Conservation (phyloP, 2,888 invertebrate species). For the Calliscelio sp. region DNA sequence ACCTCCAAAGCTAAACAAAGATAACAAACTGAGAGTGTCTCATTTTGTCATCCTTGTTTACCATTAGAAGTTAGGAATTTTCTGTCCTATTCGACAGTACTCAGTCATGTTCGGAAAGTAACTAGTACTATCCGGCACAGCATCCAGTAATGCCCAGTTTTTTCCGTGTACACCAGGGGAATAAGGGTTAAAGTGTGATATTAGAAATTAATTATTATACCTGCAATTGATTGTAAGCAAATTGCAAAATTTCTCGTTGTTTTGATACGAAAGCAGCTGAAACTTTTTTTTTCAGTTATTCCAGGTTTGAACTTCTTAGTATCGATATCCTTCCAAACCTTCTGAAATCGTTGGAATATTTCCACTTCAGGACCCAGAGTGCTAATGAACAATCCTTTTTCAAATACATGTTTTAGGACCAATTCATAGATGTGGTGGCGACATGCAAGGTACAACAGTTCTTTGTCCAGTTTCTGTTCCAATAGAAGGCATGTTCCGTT, state of each 20-base stretch:
- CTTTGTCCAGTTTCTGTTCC: conserved; percentile 76
- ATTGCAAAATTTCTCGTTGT: not conserved
- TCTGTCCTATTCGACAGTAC: too few relatives aligned
- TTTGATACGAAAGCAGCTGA: not conserved
- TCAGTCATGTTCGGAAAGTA: too few relatives aligned
- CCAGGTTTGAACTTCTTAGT: not conserved
- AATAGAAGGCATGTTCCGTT: conserved; percentile 71
- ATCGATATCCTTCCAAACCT: conserved; percentile 2
- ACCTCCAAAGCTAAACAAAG: too few relatives aligned
- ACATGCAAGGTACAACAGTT: conserved; percentile 75
- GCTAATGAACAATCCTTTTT: conserved; percentile 55
- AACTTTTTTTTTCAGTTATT: conserved; percentile 12
- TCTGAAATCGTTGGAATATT: conserved; percentile 28
- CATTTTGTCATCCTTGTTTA: too few relatives aligned
- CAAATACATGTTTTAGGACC: conserved; percentile 74
- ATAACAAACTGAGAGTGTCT: too few relatives aligned
- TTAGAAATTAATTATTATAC: too few relatives aligned
- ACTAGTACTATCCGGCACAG: too few relatives aligned
- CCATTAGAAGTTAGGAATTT: too few relatives aligned
- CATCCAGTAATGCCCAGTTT: too few relatives aligned
- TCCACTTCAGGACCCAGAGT: conserved; percentile 70
- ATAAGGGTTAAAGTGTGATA: too few relatives aligned
- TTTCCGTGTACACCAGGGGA: too few relatives aligned
- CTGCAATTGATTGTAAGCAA: conserved; percentile 20
- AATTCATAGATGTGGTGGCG: conserved; percentile 78